These are phyloP conservation scores for Oophaga pumilio DNA, from an alignment of 2,113 vertebrate species.

Conservation along the genomic window DNA sequence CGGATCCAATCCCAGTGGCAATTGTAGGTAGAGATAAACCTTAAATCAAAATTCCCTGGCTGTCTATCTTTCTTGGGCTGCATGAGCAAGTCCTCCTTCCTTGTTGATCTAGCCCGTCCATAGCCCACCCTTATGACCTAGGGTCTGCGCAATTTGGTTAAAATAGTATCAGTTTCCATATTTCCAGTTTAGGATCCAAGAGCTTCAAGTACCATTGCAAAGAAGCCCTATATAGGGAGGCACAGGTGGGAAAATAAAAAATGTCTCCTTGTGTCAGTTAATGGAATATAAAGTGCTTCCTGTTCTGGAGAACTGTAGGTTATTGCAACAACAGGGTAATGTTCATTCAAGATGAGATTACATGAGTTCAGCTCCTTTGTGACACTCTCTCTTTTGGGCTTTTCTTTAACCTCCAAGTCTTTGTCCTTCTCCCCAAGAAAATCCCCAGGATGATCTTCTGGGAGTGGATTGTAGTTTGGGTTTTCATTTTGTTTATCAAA, in stretches of 20 bases:
- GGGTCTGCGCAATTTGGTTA: constrained; percentile 59
- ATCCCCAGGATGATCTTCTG: constrained; percentile 92
- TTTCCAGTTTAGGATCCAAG: constrained; percentile 71
- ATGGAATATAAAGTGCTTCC: constrained; percentile 74
- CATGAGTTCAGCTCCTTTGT: constrained; percentile 59
- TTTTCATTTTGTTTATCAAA: constrained; percentile 94
- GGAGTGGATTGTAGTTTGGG: constrained; percentile 93
- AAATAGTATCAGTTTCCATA: constrained; percentile 64
- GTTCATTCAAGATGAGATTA: constrained; percentile 60
- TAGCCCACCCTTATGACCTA: too few species aligned
- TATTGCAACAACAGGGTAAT: constrained; percentile 60
- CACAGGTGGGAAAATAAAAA: constrained; percentile 62
- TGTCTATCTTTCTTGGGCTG: too few species aligned
- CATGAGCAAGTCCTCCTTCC: too few species aligned
- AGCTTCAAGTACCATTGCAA: constrained; percentile 64
- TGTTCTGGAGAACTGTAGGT: constrained; percentile 63
- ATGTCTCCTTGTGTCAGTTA: constrained; percentile 61
- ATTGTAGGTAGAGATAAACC: too few species aligned
- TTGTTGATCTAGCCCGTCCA: too few species aligned
- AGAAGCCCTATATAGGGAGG: constrained; percentile 55
- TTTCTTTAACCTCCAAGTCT: constrained; percentile 79
- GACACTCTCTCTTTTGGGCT: constrained; percentile 41
- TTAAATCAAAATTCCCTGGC: too few species aligned
- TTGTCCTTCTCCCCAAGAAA: constrained; percentile 95
- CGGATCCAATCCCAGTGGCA: too few species aligned